These are phyloP conservation scores for Drosophila sp. DNA, from an alignment of 1,140 invertebrate genomes.

Conservation along the genomic window DNA sequence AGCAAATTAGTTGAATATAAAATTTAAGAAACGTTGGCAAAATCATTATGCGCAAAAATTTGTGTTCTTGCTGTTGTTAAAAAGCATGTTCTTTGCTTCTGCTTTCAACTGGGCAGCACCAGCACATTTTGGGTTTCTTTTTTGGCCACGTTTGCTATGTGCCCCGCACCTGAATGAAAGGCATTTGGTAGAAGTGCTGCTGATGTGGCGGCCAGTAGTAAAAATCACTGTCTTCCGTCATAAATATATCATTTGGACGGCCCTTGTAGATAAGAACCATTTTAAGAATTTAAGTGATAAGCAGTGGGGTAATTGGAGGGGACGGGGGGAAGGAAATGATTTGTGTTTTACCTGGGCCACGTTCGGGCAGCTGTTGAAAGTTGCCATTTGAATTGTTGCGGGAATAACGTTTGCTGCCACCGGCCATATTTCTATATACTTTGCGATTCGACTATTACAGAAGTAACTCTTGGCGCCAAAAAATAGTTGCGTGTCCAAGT, in stretches of 20 bases:
- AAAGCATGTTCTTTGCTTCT: slow-evolving; percentile 20
- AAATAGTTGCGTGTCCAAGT: slow-evolving; percentile 64
- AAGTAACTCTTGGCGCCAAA: slow-evolving; percentile 63
- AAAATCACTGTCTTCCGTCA: slow-evolving; percentile 29
- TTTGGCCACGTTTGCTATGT: slow-evolving; percentile 63
- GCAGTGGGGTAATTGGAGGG: slow-evolving; percentile 32
- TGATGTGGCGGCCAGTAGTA: slow-evolving; percentile 61
- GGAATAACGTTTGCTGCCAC: slow-evolving; percentile 77
- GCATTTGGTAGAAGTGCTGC: slow-evolving; percentile 28
- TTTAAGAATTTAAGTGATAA: slow-evolving; percentile 35
- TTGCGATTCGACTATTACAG: slow-evolving; percentile 29
- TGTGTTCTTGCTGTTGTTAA: slow-evolving; percentile 1
- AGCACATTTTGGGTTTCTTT: slow-evolving; percentile 37
- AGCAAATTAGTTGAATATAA: slow-evolving; percentile 40
- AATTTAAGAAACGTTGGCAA: slow-evolving; percentile 10
- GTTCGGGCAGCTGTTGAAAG: slow-evolving; percentile 75
- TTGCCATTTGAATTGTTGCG: slow-evolving; percentile 81
- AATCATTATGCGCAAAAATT: slow-evolving; percentile 23
- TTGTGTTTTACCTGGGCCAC: slow-evolving; percentile 81
- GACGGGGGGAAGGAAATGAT: slow-evolving; percentile 22
- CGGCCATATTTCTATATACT: slow-evolving; percentile 59
- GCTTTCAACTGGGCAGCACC: background rate
- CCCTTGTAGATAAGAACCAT: slow-evolving; percentile 40
- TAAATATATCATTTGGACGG: slow-evolving; percentile 41
- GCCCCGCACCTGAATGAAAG: slow-evolving; percentile 3